Evolutionary conservation across 1,140 invertebrate genomes (phyloP).

Genomic region (Drosophila elegans): DNA sequence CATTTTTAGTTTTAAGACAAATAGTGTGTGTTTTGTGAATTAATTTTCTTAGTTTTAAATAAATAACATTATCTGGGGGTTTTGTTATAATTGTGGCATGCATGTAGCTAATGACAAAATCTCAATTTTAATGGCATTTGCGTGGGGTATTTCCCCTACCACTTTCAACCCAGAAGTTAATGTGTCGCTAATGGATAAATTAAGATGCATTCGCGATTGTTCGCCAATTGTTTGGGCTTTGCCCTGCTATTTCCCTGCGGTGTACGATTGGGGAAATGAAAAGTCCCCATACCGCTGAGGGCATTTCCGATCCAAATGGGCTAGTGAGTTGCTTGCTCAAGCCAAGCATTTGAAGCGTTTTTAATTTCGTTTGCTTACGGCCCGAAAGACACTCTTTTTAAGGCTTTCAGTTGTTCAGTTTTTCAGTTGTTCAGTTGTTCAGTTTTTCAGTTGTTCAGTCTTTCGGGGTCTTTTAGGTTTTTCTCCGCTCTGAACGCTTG

Average conservation of each 20-base stretch:
- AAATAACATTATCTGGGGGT: too few relatives aligned
- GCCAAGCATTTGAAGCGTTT: constrained; percentile 74
- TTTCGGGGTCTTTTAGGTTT: constrained; percentile 35
- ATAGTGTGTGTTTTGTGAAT: neutral
- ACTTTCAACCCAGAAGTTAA: neutral
- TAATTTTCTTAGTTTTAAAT: too few relatives aligned
- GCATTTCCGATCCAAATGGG: constrained; percentile 34
- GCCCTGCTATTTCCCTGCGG: constrained; percentile 10
- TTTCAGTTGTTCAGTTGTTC: constrained; percentile 13
- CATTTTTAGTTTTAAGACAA: too few relatives aligned
- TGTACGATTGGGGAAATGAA: constrained; percentile 15
- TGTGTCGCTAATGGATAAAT: constrained; percentile 37
- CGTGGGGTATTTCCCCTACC: neutral
- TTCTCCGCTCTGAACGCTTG: constrained; percentile 36
- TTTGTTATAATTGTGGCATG: neutral
- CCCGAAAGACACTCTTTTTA: constrained; percentile 39
- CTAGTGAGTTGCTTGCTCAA: constrained; percentile 65
- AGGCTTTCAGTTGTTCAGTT: constrained; percentile 39
- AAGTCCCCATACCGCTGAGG: constrained; percentile 19
- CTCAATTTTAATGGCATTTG: neutral
- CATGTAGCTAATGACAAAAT: neutral
- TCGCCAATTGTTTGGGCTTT: constrained; percentile 5
- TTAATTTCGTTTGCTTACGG: constrained; percentile 77
- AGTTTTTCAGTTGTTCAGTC: constrained; percentile 2
- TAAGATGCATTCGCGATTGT: constrained; percentile 33